These are phyloP conservation scores for Pseudocheirus occidentalis DNA, from an alignment of 2,797 vertebrate species.

Conservation along the genomic window DNA sequence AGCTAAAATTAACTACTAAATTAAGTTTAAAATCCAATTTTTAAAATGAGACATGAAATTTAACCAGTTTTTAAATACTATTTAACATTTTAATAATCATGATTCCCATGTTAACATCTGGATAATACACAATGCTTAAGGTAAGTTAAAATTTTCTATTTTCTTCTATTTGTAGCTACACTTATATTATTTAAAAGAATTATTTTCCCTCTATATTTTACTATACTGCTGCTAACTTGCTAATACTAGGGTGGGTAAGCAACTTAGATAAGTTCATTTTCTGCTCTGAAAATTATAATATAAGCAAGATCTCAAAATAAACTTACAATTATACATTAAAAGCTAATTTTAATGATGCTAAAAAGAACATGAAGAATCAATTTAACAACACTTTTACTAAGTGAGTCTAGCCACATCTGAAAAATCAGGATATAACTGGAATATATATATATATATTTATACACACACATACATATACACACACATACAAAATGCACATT, in stretches of 20 bases:
- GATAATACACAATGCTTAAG: not conserved
- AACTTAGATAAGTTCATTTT: conserved; percentile 33
- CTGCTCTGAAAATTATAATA: conserved; percentile 9
- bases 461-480: no score
- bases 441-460: no score
- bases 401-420: conserved; percentile 45
- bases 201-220: not conserved
- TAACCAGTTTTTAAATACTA: not conserved
- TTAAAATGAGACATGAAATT: not conserved
- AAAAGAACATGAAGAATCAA: not conserved
- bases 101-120: not conserved
- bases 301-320: conserved; percentile 46
- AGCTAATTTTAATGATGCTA: conserved; percentile 58
- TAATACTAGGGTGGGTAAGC: conserved; percentile 38
- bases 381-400: conserved; percentile 50
- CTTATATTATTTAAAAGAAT: conserved; percentile 34
- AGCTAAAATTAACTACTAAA: conserved; percentile 4
- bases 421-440: conserved; percentile 58
- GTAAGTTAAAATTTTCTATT: not conserved
- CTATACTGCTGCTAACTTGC: not conserved
- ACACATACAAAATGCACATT: conserved; percentile 37
- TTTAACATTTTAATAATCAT: not conserved
- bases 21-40: conserved; percentile 24
- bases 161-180: not conserved
- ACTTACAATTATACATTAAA: conserved; percentile 43